These are phyloP conservation scores for Petrolisthes cinctipes DNA, from an alignment of 2,888 invertebrate genomes.

Conservation along the genomic window DNA sequence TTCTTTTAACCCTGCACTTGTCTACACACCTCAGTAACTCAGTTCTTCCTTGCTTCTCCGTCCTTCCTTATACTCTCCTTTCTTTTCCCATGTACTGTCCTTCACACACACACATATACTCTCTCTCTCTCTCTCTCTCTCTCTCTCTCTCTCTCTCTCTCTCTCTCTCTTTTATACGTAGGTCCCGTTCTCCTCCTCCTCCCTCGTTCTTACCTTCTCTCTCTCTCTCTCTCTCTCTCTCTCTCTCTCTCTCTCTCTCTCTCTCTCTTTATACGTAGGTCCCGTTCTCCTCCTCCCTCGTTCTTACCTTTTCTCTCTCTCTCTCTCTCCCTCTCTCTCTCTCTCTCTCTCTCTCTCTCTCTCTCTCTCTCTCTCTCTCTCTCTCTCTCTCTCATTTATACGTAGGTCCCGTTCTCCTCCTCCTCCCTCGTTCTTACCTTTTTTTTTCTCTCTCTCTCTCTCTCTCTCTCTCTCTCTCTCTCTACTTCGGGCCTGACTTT, in stretches of 20 bases:
- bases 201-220: neutral
- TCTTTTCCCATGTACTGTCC: too few relatives aligned
- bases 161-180: neutral
- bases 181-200: neutral
- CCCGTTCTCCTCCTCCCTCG: neutral
- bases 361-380: neutral
- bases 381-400: neutral
- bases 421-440: neutral
- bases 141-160: too few relatives aligned
- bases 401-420: neutral
- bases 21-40: too few relatives aligned
- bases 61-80: too few relatives aligned
- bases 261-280: neutral
- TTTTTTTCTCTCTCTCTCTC: neutral
- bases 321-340: neutral
- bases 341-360: neutral
- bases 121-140: too few relatives aligned
- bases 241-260: constrained; percentile 17
- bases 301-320: constrained; percentile 19
- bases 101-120: too few relatives aligned
- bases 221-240: neutral
- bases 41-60: too few relatives aligned
- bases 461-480: neutral
- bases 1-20: too few relatives aligned
- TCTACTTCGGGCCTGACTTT: neutral